Evolutionary conservation across 2,797 vertebrate genomes (phyloP).

Genomic region (Choloepus didactylus): DNA sequence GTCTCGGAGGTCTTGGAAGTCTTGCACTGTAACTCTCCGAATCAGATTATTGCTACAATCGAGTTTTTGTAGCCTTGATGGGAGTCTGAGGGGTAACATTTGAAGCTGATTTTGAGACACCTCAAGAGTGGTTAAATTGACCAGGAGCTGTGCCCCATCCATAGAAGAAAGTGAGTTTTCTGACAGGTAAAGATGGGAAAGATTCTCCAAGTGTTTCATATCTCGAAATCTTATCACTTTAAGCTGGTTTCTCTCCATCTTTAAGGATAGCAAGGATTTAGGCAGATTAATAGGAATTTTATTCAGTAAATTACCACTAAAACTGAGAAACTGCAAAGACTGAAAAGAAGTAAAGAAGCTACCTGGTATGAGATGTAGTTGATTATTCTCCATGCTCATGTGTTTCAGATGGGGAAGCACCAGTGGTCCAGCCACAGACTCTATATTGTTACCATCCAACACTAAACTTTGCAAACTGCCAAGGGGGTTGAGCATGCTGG

Average conservation of each 20-base stretch:
- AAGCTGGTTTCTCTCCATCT: slow-evolving; percentile 90
- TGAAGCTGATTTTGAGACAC: slow-evolving; percentile 90
- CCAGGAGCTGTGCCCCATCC: slow-evolving; percentile 88
- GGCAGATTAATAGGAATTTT: slow-evolving; percentile 90
- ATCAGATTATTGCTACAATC: slow-evolving; percentile 91
- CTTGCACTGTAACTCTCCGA: slow-evolving; percentile 86
- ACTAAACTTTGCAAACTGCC: slow-evolving; percentile 87
- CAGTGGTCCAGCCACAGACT: slow-evolving; percentile 85
- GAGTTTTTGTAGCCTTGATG: slow-evolving; percentile 89
- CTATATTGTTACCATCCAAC: slow-evolving; percentile 89
- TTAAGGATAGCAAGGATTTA: slow-evolving; percentile 88
- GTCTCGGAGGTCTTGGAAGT: slow-evolving; percentile 88
- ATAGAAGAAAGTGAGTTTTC: slow-evolving; percentile 89
- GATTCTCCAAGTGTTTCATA: slow-evolving; percentile 88
- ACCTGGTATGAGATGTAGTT: slow-evolving; percentile 85
- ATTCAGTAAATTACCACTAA: slow-evolving; percentile 89
- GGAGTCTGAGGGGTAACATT: slow-evolving; percentile 87
- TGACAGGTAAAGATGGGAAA: slow-evolving; percentile 89
- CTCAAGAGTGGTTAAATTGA: slow-evolving; percentile 89
- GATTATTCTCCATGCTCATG: slow-evolving; percentile 89
- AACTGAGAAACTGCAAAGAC: slow-evolving; percentile 88
- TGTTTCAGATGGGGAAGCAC: slow-evolving; percentile 87
- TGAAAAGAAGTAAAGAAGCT: slow-evolving; percentile 87
- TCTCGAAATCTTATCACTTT: slow-evolving; percentile 87
- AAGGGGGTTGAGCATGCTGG: slow-evolving; percentile 85